Base-by-base conservation (phyloP, 2,797 vertebrate genomes). In the Gambusia yucatana region DNA sequence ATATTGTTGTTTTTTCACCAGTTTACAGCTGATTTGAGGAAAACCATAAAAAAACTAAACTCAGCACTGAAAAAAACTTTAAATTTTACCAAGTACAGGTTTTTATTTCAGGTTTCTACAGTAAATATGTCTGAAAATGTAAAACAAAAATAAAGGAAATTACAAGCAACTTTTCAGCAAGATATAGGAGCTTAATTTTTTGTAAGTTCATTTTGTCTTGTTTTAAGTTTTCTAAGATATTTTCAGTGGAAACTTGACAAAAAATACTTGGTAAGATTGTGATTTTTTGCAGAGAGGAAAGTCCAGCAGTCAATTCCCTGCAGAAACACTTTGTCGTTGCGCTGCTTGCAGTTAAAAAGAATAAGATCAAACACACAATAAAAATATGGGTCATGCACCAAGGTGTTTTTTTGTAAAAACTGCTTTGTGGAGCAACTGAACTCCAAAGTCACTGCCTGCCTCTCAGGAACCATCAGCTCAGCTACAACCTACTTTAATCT, bases 401-500 rank as follows among this genome's bases (percentile, higher is more conserved):
- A 7, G 28, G 61, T 28, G 2, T 48, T 43, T 5, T 47, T 33
- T 33, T 67, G 3, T 33, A 77, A 80, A 77, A 81, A 33, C 76
- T 77, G 75, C 73, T 16, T 69, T 10, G 13, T 47, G 65, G 36
- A 22, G 65, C 33, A 41, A 33, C 67, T 28, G 8, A 69, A 52
- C 13, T 65, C 20, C 47, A 65, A 65, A 28, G 46, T 75, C 73
- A 75, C 75, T 4, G 11, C n/a, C 39, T 76, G 30, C 16, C 39
- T 76, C 61, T 47, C 1, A 70, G n/a, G 41, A 73, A 63, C 20
- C 69, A 76, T 1, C 28, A 39, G 52, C 75, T 78, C 28, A 43
- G 36, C 52, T 7, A 30, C 41, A 87, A 81, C 86, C 88, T 87
- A 86, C 78, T 89, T 89, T 69, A 0, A 77, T 81, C 59, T 63